Evolutionary conservation across 2,797 vertebrate genomes (phyloP).

Genomic region (Coracias cyanogaster): DNA sequence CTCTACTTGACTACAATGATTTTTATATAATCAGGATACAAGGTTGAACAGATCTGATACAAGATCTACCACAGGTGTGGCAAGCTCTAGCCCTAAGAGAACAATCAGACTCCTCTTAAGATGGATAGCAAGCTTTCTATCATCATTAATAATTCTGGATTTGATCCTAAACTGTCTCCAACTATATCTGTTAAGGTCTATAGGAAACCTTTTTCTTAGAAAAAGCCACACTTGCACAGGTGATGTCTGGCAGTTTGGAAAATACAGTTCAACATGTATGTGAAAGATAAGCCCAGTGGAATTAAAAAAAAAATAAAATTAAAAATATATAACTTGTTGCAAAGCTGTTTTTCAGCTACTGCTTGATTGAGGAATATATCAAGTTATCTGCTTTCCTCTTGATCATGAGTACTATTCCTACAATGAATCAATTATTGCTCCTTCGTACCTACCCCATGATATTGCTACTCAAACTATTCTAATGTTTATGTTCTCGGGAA

Average conservation of each 20-base stretch:
- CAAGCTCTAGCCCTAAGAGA: neutral
- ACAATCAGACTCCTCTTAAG: neutral
- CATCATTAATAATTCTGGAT: neutral
- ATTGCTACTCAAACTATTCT: neutral
- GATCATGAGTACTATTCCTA: neutral
- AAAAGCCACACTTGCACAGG: neutral
- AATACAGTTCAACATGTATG: neutral
- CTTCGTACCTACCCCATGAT: neutral
- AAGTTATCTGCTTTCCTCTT: neutral
- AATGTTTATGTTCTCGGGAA: neutral
- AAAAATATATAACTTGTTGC: neutral
- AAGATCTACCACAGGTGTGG: neutral
- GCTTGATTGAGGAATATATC: neutral
- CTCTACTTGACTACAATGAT: neutral
- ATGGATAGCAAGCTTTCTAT: neutral
- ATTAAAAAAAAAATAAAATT: neutral
- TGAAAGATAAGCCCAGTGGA: neutral
- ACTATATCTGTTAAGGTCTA: neutral
- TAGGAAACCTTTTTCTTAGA: neutral
- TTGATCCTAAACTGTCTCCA: neutral
- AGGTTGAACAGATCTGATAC: neutral
- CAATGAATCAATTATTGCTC: neutral
- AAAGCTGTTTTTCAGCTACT: neutral
- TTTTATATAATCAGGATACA: neutral
- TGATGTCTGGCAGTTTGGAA: neutral